These are phyloP conservation scores for Eupristina koningsbergeri DNA, from an alignment of 1,140 invertebrate genomes.

Conservation along the genomic window DNA sequence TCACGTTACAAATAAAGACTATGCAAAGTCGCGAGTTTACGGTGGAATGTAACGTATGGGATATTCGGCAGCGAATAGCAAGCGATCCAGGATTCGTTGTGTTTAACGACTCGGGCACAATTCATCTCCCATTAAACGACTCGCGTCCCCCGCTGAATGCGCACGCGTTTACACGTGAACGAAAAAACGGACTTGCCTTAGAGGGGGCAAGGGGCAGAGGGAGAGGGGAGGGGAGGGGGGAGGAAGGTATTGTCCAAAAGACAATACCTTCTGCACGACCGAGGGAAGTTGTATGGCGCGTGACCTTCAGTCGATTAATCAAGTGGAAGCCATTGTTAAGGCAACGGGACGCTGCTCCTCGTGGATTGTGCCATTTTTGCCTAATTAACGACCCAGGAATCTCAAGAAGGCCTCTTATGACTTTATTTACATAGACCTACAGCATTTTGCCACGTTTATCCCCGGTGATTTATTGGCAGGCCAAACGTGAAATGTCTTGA, in stretches of 20 bases:
- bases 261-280: slow-evolving; percentile 36
- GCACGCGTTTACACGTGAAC: neutral
- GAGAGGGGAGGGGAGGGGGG: neutral
- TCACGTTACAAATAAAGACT: slow-evolving; percentile 45
- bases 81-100: slow-evolving; percentile 24
- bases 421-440: no score
- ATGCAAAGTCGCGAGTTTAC: neutral
- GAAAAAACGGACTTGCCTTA: neutral
- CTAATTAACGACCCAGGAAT: slow-evolving; percentile 21
- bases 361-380: slow-evolving; percentile 8
- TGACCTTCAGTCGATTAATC: slow-evolving; percentile 47
- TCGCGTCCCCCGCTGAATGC: neutral
- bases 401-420: no score
- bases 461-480: neutral
- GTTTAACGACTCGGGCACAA: slow-evolving; percentile 22
- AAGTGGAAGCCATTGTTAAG: slow-evolving; percentile 33
- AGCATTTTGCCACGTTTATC: no score
- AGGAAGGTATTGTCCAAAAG: slow-evolving; percentile 35
- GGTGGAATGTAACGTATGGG: neutral
- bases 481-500: neutral
- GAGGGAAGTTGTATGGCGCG: neutral
- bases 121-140: neutral
- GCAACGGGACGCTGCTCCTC: neutral
- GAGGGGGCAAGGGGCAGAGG: neutral
- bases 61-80: slow-evolving; percentile 37